Conservation (phyloP, 2,888 invertebrate species). For the Autographa gamma region DNA sequence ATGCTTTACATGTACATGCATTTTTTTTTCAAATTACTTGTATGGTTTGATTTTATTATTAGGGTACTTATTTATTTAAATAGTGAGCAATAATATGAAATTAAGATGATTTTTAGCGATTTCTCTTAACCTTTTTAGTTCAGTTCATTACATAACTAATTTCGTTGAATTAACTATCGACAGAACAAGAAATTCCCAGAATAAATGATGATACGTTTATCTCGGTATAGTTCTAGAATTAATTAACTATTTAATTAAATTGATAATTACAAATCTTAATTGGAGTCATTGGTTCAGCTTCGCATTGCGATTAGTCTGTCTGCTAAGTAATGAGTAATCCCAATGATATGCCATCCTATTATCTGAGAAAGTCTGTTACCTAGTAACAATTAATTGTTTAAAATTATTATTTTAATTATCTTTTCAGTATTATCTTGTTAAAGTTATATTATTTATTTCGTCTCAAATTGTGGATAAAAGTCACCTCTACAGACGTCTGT, state of each 20-base stretch:
- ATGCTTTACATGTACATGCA: too few species aligned
- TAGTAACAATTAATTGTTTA: background rate
- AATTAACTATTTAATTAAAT: slow-evolving; percentile 4
- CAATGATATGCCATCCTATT: background rate
- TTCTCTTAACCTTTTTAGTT: too few species aligned
- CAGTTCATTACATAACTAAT: background rate
- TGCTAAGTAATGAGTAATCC: background rate
- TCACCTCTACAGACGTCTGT: too few species aligned
- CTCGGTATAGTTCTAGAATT: background rate
- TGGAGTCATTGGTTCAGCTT: slow-evolving; percentile 4
- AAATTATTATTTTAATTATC: background rate
- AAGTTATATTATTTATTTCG: too few species aligned
- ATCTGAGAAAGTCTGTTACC: background rate
- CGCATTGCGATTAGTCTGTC: background rate
- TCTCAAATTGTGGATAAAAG: too few species aligned
- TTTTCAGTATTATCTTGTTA: background rate
- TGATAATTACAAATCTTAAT: slow-evolving; percentile 2
- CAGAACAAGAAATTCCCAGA: background rate
- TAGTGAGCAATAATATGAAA: too few species aligned
- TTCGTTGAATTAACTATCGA: background rate
- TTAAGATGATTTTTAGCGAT: too few species aligned
- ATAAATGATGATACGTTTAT: background rate
- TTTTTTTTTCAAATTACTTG: too few species aligned
- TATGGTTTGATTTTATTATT: too few species aligned
- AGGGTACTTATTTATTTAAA: too few species aligned